A percentile compares a stretch with the other conserved stretches of the same genome.
Evolutionary conservation across 1,140 invertebrate species (phyloP).

Genomic region (Pseudomyrmex concolor): DNA sequence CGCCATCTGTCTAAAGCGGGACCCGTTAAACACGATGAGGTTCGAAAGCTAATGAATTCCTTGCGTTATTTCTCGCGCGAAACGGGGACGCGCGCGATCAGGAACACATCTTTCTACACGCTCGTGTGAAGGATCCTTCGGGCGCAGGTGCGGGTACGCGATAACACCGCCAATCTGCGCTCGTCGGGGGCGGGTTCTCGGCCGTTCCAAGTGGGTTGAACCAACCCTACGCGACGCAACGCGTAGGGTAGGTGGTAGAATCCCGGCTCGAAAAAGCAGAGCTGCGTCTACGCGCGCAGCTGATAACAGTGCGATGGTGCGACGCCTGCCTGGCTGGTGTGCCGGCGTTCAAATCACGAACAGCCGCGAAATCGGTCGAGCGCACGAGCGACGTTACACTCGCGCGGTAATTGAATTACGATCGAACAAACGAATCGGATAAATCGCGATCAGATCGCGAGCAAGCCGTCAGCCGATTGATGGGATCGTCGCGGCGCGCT

Average conservation of each 20-base stretch:
- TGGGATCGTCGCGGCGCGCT: no score
- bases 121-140: constrained; percentile 23
- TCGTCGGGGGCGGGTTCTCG: constrained; percentile 81
- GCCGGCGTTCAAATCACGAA: constrained; percentile 84
- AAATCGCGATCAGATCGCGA: no score
- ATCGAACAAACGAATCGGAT: not conserved
- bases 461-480: no score
- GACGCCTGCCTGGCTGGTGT: constrained; percentile 41
- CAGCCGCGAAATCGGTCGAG: constrained; percentile 30
- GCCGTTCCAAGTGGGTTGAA: constrained; percentile 51
- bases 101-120: constrained; percentile 37
- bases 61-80: not conserved
- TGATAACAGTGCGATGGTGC: constrained; percentile 50
- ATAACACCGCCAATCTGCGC: constrained; percentile 80
- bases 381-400: not conserved
- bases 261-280: constrained; percentile 57
- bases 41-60: not conserved
- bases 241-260: constrained; percentile 54
- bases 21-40: not conserved
- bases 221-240: constrained; percentile 52
- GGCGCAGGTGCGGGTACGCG: constrained; percentile 66
- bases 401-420: not conserved
- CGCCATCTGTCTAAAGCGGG: not conserved
- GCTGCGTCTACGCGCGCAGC: constrained; percentile 45
- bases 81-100: constrained; percentile 26